Evolutionary conservation across 2,888 invertebrate species (phyloP), one percentile per base, ranked within the genome.

Genomic region (Meiosimyza decipiens): DNA sequence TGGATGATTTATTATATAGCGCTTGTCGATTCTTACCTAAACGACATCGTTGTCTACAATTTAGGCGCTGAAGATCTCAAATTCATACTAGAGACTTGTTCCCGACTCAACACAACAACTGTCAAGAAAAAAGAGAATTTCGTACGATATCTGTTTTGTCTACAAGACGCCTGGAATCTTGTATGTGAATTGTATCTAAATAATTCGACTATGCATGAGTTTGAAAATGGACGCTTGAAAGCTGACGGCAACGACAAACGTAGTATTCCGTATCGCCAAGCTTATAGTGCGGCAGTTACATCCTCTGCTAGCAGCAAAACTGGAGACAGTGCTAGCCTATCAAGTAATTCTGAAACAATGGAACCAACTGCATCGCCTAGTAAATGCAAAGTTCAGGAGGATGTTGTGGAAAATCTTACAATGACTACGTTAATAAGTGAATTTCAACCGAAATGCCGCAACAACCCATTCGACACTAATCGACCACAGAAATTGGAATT

Each of bases 1-100:
- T 96, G 96, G 93, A 93, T 96, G 55, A 93, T 97, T 22, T 94
- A 95, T 86, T 92, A 95, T 68, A 94, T 96, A 74, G 92, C 95
- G 1, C 87, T 97, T 55, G 93, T 97, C 51, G 96, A 97, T 83
- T 90, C 96, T 75, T 95, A 94, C 83, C 89, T 95, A 55, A 91
- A 91, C 78, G 93, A 93, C 49, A 91, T 93, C 64, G 88, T 90
- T 51, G 89, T 89, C 75, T 92, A 92, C 77, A 89, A 90, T 80
- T 86, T 92, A 77, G 90, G 90, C 74, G 87, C 91, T 0, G 89
- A 89, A 47, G 91, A 91, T 77, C 86, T 93, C 71, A 90, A 91
- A 65, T 90, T 91, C 72, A 90, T 92, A 74, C 81, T 92, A 47
- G 91, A 91, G 69, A 90, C 90, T 28, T 90, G 90, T 69, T 88